These are phyloP conservation scores for Symphodus melops DNA, from an alignment of 2,113 vertebrate species.

Conservation along the genomic window DNA sequence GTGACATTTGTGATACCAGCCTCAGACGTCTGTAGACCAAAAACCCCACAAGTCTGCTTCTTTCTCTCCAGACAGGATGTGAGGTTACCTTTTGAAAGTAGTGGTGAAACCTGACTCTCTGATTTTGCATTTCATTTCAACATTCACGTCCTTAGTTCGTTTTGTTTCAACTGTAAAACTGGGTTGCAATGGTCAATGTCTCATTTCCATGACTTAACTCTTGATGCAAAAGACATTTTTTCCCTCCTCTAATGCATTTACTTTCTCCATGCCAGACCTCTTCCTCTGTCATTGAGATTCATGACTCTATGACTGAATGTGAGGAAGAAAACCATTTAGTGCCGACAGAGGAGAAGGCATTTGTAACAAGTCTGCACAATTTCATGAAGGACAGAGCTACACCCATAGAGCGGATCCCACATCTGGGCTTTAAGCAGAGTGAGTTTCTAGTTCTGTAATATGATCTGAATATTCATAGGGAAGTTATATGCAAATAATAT, in stretches of 20 bases:
- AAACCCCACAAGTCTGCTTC: constrained; percentile 75
- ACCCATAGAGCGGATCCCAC: constrained; percentile 95
- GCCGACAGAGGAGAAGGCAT: constrained; percentile 87
- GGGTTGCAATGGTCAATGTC: neutral
- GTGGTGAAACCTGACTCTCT: constrained; percentile 70
- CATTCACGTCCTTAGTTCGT: constrained; percentile 58
- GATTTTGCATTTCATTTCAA: constrained; percentile 77
- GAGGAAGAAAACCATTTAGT: constrained; percentile 48
- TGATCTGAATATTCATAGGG: neutral
- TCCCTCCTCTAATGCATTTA: neutral
- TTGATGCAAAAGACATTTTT: constrained; percentile 1
- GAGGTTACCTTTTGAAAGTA: constrained; percentile 80
- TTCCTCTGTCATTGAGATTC: constrained; percentile 67
- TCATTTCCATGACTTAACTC: constrained; percentile 3
- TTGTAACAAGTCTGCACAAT: constrained; percentile 88
- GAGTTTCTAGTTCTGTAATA: constrained; percentile 55
- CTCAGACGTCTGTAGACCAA: constrained; percentile 69
- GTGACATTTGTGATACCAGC: constrained; percentile 34
- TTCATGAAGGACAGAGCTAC: constrained; percentile 94
- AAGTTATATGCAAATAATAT: neutral
- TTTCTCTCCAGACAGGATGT: constrained; percentile 81
- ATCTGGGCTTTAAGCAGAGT: constrained; percentile 98
- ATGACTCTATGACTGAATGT: constrained; percentile 63
- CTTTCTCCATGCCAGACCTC: constrained; percentile 34
- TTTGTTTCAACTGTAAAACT: constrained; percentile 43